These are phyloP conservation scores for Arenaria interpres DNA, from an alignment of 2,113 vertebrate genomes.

Conservation along the genomic window DNA sequence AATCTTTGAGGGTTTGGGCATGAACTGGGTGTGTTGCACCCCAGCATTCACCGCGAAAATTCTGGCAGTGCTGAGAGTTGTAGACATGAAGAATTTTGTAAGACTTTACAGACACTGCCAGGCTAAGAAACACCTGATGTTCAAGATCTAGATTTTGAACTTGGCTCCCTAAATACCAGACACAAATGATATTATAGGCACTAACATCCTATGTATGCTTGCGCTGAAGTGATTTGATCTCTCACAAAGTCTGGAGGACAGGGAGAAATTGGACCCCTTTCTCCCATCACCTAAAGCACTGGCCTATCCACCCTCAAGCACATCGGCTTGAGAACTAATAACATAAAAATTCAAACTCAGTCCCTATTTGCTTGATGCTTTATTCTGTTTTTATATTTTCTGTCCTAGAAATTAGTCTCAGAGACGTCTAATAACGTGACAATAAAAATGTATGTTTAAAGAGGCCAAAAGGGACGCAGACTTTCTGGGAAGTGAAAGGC, in stretches of 20 bases:
- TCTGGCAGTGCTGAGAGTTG: background rate
- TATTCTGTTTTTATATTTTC: background rate
- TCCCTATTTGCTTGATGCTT: background rate
- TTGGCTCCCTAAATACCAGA: background rate
- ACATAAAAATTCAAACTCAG: background rate
- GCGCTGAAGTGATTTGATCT: background rate
- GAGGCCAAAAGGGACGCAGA: background rate
- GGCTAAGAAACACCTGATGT: background rate
- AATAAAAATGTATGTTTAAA: background rate
- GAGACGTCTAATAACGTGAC: background rate
- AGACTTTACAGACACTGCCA: background rate
- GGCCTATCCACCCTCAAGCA: background rate
- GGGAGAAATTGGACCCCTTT: background rate
- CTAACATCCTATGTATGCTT: background rate
- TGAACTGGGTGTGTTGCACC: background rate
- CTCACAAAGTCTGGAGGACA: background rate
- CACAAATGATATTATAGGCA: background rate
- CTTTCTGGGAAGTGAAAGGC: background rate
- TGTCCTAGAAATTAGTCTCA: background rate
- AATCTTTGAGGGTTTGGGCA: background rate
- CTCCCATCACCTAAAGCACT: background rate
- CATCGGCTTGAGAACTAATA: background rate
- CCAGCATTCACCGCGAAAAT: background rate
- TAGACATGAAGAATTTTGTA: background rate
- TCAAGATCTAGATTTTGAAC: background rate